These are phyloP conservation scores for Umimayanthus kanabou DNA, from an alignment of 92 coral and sea anemone species.

Conservation along the genomic window DNA sequence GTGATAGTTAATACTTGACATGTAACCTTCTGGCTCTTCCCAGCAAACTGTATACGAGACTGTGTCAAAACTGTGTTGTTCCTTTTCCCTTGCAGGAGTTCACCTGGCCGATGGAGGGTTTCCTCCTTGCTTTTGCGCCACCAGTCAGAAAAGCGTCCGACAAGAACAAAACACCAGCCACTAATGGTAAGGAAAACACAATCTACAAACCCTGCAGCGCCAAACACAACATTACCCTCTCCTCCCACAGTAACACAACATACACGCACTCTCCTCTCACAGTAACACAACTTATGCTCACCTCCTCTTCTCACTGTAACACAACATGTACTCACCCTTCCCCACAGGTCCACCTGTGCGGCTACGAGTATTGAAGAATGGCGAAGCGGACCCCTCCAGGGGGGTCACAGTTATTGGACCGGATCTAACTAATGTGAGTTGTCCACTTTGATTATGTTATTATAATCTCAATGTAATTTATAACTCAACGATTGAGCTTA, in stretches of 20 bases:
- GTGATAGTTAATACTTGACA: background rate
- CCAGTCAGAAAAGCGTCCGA: conserved; percentile 72
- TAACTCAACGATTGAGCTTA: too few relatives aligned
- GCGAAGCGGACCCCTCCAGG: conserved; percentile 80
- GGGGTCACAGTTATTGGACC: conserved; percentile 93
- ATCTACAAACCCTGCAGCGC: background rate
- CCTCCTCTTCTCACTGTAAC: background rate
- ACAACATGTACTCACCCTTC: background rate
- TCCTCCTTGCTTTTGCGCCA: conserved; percentile 78
- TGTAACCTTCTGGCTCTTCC: background rate
- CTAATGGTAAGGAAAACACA: conserved; percentile 7
- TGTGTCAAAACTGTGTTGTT: background rate
- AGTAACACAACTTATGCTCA: background rate
- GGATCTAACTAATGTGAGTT: conserved; percentile 91
- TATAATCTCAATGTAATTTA: too few relatives aligned
- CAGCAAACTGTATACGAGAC: background rate
- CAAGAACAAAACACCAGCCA: conserved; percentile 45
- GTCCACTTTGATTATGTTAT: background rate
- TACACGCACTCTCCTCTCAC: background rate
- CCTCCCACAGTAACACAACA: background rate
- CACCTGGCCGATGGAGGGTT: conserved; percentile 97
- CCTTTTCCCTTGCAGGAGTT: conserved; percentile 63
- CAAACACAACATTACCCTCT: too few relatives aligned
- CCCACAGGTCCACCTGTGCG: conserved; percentile 77
- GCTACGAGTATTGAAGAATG: conserved; percentile 90